phyloP scores from a whole-genome alignment of 2,888 invertebrate genomes.

The Neoascia interrupta region DNA sequence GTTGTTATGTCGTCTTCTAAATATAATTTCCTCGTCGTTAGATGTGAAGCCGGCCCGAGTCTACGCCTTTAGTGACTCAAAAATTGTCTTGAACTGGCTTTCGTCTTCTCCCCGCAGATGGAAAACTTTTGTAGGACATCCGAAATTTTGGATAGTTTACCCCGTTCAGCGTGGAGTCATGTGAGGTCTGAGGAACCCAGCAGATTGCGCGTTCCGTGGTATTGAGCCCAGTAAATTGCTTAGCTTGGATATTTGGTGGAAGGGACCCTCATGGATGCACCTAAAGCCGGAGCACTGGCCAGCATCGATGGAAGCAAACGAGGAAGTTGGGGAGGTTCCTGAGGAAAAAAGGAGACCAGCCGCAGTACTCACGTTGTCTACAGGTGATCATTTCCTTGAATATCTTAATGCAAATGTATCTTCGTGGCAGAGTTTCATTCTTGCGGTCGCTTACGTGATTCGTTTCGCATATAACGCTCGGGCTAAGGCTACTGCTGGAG shows the following conservation, averaged over 20 bases:
- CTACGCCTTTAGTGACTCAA: slow-evolving; percentile 56
- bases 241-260: slow-evolving; percentile 17
- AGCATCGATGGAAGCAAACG: too few species aligned
- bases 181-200: slow-evolving; percentile 63
- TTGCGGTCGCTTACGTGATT: not conserved
- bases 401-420: not conserved
- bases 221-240: slow-evolving; percentile 46
- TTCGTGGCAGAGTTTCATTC: not conserved
- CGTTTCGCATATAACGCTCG: too few species aligned
- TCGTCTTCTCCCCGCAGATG: slow-evolving; percentile 50
- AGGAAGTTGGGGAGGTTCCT: not conserved
- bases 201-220: slow-evolving; percentile 70
- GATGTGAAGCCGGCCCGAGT: not conserved
- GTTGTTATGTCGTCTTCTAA: slow-evolving; percentile 6
- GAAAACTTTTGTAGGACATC: slow-evolving; percentile 24
- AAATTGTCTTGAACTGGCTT: slow-evolving; percentile 69
- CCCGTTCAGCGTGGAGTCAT: slow-evolving; percentile 57
- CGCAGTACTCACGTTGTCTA: not conserved
- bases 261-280: slow-evolving; percentile 16
- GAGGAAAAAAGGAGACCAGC: not conserved
- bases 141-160: slow-evolving; percentile 46
- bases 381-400: not conserved
- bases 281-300: slow-evolving; percentile 1
- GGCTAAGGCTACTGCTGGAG: too few species aligned
- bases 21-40: not conserved